Evolutionary conservation across 2,888 invertebrate species (phyloP).

Genomic region (Saturnia japonica): DNA sequence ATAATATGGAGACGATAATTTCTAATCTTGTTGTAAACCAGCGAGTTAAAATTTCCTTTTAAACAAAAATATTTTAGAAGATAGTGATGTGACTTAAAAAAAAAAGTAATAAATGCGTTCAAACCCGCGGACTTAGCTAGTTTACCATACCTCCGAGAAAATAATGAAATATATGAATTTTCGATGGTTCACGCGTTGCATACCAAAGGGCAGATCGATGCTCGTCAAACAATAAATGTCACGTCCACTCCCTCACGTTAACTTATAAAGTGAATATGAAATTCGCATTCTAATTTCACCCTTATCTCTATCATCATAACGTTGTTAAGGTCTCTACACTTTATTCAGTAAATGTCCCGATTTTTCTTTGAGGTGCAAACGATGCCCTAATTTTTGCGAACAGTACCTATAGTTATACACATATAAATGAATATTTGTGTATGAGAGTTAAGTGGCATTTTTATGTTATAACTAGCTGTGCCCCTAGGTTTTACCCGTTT

Average conservation of each 20-base stretch:
- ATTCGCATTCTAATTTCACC: conserved; percentile 32
- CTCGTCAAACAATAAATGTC: conserved; percentile 82
- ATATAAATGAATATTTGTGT: background rate
- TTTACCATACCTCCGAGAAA: background rate
- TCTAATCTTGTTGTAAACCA: too few relatives aligned
- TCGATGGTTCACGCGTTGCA: conserved; percentile 71
- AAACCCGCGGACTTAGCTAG: too few relatives aligned
- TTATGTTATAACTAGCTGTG: background rate
- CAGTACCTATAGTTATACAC: conserved; percentile 47
- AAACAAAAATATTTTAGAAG: too few relatives aligned
- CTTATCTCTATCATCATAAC: conserved; percentile 34
- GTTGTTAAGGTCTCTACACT: conserved; percentile 28
- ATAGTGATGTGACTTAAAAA: too few relatives aligned
- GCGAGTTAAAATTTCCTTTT: too few relatives aligned
- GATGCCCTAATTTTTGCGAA: conserved; percentile 73
- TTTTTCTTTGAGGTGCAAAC: conserved; percentile 78
- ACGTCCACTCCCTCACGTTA: conserved; percentile 79
- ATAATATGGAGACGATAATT: too few relatives aligned
- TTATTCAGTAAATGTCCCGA: conserved; percentile 45
- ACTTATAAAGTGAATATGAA: conserved; percentile 39
- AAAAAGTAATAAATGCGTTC: too few relatives aligned
- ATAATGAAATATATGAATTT: conserved; percentile 54
- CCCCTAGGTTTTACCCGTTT: background rate
- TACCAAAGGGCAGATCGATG: conserved; percentile 81
- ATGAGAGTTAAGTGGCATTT: background rate